phyloP scores from a whole-genome alignment of 2,113 vertebrate genomes.

The Platysteira castanea region DNA sequence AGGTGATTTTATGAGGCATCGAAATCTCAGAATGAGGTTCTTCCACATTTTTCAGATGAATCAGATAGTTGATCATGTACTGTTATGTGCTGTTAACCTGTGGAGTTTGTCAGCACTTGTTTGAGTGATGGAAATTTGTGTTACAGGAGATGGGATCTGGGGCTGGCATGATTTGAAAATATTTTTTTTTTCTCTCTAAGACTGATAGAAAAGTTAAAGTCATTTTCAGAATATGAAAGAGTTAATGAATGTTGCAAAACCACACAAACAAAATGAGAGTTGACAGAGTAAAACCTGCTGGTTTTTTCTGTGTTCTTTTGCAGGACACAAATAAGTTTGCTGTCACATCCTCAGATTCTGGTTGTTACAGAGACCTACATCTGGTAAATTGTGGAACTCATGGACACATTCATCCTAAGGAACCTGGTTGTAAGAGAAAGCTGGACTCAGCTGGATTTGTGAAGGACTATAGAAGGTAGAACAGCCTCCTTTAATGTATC shows the following conservation, averaged over 20 bases:
- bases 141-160: neutral
- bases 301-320: neutral
- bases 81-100: neutral
- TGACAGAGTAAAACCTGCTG: neutral
- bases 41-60: neutral
- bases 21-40: neutral
- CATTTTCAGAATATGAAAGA: neutral
- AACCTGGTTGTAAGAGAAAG: neutral
- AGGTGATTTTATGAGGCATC: neutral
- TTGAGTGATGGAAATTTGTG: neutral
- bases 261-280: neutral
- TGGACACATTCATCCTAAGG: neutral
- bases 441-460: neutral
- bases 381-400: neutral
- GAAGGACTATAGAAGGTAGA: neutral
- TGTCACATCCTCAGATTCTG: neutral
- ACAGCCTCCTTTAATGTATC: neutral
- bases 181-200: neutral
- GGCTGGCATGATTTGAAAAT: neutral
- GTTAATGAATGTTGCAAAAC: neutral
- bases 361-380: neutral
- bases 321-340: neutral
- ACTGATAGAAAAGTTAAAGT: neutral
- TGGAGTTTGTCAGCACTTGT: neutral
- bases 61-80: neutral